Conservation (phyloP, 1,140 invertebrate species). For the Lerema accius region DNA sequence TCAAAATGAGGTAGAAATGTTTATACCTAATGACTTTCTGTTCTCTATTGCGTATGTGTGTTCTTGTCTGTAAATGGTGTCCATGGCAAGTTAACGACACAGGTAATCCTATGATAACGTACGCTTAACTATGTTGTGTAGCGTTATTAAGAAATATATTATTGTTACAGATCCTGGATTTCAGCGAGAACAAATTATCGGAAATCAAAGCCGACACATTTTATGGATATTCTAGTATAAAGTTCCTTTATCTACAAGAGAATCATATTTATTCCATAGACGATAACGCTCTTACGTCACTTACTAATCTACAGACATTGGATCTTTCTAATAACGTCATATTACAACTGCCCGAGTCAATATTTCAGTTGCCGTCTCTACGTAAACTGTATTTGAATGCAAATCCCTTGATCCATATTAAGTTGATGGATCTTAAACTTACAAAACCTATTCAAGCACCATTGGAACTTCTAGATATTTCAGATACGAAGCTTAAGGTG, state of each 20-base stretch:
- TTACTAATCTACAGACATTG: constrained; percentile 81
- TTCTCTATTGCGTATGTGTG: too few relatives aligned
- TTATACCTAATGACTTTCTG: too few relatives aligned
- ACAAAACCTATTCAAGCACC: constrained; percentile 82
- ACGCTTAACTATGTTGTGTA: too few relatives aligned
- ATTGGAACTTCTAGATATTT: constrained; percentile 82
- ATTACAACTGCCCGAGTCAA: constrained; percentile 78
- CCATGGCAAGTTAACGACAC: too few relatives aligned
- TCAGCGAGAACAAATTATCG: constrained; percentile 85
- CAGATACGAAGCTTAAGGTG: constrained; percentile 80
- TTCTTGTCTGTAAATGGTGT: too few relatives aligned
- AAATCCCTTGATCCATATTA: constrained; percentile 80
- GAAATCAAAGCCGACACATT: constrained; percentile 83
- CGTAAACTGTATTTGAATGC: constrained; percentile 84
- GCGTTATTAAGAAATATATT: too few relatives aligned
- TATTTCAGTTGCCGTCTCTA: constrained; percentile 83
- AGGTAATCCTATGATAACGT: too few relatives aligned
- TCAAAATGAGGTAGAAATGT: too few relatives aligned
- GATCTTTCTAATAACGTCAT: constrained; percentile 85
- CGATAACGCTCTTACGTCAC: constrained; percentile 79
- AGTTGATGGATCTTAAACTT: constrained; percentile 65
- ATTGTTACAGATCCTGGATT: constrained; percentile 86
- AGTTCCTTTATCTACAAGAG: constrained; percentile 84
- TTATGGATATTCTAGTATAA: constrained; percentile 81
- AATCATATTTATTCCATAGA: constrained; percentile 85